These are phyloP conservation scores for Nezara viridula DNA, from an alignment of 2,888 invertebrate genomes.

Conservation along the genomic window DNA sequence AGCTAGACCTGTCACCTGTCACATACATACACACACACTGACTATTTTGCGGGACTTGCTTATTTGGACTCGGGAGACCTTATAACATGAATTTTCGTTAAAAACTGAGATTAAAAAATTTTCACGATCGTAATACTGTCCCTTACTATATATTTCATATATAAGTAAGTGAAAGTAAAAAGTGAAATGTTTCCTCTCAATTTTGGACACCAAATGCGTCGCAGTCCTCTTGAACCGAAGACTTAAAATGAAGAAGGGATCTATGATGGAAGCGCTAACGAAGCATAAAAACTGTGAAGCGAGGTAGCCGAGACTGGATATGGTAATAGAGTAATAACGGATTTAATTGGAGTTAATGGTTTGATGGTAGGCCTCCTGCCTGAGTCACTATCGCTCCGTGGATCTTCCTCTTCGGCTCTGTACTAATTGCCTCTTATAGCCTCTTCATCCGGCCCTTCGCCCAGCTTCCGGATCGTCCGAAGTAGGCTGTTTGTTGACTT, in stretches of 20 bases:
- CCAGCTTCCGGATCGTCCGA: not conserved
- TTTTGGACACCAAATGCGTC: too few species aligned
- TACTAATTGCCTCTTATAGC: slow-evolving; percentile 41
- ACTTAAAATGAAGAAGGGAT: not conserved
- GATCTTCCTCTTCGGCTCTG: not conserved
- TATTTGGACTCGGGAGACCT: too few species aligned
- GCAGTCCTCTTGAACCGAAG: not conserved
- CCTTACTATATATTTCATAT: too few species aligned
- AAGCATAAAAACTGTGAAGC: slow-evolving; percentile 42
- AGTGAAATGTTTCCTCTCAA: too few species aligned
- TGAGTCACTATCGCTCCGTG: slow-evolving; percentile 33
- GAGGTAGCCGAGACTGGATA: slow-evolving; percentile 16
- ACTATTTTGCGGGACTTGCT: too few species aligned
- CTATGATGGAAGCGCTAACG: not conserved
- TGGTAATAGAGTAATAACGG: slow-evolving; percentile 48
- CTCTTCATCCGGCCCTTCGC: slow-evolving; percentile 1
- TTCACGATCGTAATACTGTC: too few species aligned
- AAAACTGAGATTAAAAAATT: too few species aligned
- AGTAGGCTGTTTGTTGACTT: not conserved
- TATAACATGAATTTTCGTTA: too few species aligned
- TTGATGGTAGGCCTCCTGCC: not conserved
- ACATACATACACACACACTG: too few species aligned
- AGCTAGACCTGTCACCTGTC: too few species aligned
- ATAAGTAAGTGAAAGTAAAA: too few species aligned
- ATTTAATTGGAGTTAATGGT: slow-evolving; percentile 47